Conservation (phyloP, 1,140 invertebrate species). For the Nixonia krombeini region DNA sequence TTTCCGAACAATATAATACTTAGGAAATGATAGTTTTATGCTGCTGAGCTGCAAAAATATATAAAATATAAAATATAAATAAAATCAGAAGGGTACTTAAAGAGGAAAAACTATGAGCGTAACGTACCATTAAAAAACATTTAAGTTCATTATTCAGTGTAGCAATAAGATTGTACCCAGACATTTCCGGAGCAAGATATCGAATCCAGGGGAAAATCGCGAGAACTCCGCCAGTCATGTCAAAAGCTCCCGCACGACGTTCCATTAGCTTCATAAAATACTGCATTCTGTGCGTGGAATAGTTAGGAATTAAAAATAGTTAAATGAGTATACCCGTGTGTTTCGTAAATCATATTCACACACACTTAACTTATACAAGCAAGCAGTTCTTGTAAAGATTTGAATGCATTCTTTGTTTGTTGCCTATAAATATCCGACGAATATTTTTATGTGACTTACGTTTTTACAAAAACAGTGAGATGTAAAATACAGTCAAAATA, state of each 20-base stretch:
- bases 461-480: too few relatives aligned
- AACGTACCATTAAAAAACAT: conserved; percentile 71
- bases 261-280: conserved; percentile 76
- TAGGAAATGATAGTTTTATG: too few relatives aligned
- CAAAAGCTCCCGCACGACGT: conserved; percentile 76
- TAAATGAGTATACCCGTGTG: too few relatives aligned
- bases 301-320: conserved; percentile 4
- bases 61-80: conserved; percentile 1
- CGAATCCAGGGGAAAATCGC: conserved; percentile 80
- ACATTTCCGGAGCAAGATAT: conserved; percentile 76
- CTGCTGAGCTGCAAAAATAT: not conserved
- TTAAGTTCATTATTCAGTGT: conserved; percentile 76
- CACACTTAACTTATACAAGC: too few relatives aligned
- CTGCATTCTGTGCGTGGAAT: conserved; percentile 62
- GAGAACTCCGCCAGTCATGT: conserved; percentile 79
- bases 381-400: too few relatives aligned
- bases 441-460: too few relatives aligned
- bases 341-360: too few relatives aligned
- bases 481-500: too few relatives aligned
- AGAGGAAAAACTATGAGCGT: conserved; percentile 5
- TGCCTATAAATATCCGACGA: too few relatives aligned
- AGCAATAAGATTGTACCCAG: conserved; percentile 79
- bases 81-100: conserved; percentile 1
- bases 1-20: too few relatives aligned
- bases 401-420: too few relatives aligned